A percentile compares a stretch with the other conserved stretches of the same genome.
Conservation (phyloP, 2,888 invertebrate species). For the Thysanoteuthis rhombus region DNA sequence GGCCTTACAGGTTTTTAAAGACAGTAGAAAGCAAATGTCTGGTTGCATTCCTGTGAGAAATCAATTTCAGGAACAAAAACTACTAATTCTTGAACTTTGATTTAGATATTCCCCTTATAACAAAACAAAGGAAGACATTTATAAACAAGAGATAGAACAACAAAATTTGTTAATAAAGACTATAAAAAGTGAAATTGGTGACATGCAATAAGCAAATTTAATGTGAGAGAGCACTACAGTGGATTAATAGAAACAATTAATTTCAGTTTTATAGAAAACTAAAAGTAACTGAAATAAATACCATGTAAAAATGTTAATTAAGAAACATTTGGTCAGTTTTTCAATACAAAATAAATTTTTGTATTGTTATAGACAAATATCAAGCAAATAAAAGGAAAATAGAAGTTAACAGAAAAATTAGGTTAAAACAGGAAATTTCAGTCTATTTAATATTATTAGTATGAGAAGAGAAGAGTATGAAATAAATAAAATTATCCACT, state of each 20-base stretch:
- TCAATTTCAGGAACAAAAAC: not conserved
- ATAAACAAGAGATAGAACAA: not conserved
- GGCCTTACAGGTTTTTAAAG: no score
- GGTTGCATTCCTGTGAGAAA: not conserved
- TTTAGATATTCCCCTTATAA: not conserved
- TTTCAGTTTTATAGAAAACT: not conserved
- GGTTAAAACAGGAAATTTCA: not conserved
- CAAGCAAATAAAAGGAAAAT: not conserved
- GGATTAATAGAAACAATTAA: not conserved
- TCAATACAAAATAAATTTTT: not conserved
- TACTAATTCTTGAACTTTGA: not conserved
- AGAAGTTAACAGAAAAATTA: not conserved
- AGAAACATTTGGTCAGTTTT: not conserved
- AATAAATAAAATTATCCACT: no score
- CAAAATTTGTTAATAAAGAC: not conserved
- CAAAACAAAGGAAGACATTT: not conserved
- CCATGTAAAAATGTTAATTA: not conserved
- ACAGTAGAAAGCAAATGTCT: no score
- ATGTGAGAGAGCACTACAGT: not conserved
- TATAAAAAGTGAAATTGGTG: not conserved
- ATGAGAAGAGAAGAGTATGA: no score
- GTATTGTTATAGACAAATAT: not conserved
- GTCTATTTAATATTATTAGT: no score
- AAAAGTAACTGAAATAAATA: not conserved
- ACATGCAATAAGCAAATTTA: not conserved